Percentiles rank a stretch among this genome's conserved stretches.
phyloP scores from a whole-genome alignment of 2,888 invertebrate genomes.

The Drosophila flavopinicola region DNA sequence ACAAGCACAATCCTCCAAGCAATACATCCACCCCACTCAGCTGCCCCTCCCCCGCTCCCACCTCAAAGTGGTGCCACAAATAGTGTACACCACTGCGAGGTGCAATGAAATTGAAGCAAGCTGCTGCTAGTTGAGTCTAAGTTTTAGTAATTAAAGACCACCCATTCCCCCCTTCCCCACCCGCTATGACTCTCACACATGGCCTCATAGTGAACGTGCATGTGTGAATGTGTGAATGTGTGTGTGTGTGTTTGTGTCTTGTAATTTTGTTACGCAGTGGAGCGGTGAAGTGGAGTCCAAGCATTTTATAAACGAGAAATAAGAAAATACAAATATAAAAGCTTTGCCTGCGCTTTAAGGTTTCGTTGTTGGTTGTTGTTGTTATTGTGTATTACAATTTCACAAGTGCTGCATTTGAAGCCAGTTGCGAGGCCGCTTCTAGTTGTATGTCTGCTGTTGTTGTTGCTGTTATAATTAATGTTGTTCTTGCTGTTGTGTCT shows the following conservation, averaged over 20 bases:
- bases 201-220: conserved; percentile 21
- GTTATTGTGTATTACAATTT: conserved; percentile 50
- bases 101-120: conserved; percentile 58
- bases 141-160: conserved; percentile 64
- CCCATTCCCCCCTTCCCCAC: conserved; percentile 1
- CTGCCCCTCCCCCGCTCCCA: background rate
- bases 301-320: conserved; percentile 42
- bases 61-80: conserved; percentile 15
- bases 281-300: conserved; percentile 73
- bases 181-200: conserved; percentile 22
- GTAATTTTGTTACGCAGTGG: conserved; percentile 75
- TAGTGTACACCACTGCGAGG: conserved; percentile 34
- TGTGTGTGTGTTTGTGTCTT: conserved; percentile 49
- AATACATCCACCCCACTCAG: conserved; percentile 8
- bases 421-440: conserved; percentile 42
- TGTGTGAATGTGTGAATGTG: conserved; percentile 19
- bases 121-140: conserved; percentile 37
- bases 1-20: conserved; percentile 43
- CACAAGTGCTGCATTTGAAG: conserved; percentile 65
- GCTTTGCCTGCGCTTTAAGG: conserved; percentile 61
- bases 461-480: conserved; percentile 23
- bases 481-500: conserved; percentile 21
- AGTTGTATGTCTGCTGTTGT: conserved; percentile 29
- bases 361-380: conserved; percentile 39
- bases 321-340: conserved; percentile 42